Evolutionary conservation across 2,888 invertebrate genomes (phyloP).

Genomic region (Epirrhoe tristata): DNA sequence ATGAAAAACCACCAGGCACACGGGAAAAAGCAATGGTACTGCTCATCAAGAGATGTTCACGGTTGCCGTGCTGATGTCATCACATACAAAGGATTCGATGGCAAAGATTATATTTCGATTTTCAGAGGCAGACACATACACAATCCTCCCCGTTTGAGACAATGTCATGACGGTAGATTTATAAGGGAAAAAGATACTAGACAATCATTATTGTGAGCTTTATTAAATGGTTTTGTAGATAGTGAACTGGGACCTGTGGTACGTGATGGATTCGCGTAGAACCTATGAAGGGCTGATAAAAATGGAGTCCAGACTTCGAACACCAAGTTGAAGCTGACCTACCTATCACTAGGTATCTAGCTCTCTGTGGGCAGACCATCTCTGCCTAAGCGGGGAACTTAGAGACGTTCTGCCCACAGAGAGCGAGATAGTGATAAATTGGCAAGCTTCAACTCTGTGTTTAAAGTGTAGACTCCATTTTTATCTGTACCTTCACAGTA

Average conservation of each 20-base stretch:
- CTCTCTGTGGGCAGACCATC: not conserved
- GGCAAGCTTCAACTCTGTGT: no score
- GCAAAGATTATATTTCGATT: conserved; percentile 79
- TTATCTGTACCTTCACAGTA: not conserved
- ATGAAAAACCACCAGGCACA: conserved; percentile 82
- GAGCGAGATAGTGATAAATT: no score
- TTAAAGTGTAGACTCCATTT: no score
- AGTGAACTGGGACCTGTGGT: conserved; percentile 33
- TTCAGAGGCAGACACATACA: conserved; percentile 78
- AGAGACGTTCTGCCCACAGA: no score
- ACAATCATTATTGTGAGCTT: conserved; percentile 52
- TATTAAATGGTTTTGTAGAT: conserved; percentile 37
- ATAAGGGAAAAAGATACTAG: conserved; percentile 74
- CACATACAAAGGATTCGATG: conserved; percentile 75
- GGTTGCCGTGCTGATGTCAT: conserved; percentile 80
- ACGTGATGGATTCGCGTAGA: conserved; percentile 1
- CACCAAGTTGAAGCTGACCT: no score
- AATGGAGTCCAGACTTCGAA: no score
- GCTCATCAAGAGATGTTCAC: conserved; percentile 77
- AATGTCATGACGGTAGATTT: conserved; percentile 78
- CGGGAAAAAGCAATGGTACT: conserved; percentile 82
- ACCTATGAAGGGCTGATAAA: no score
- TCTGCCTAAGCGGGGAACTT: no score
- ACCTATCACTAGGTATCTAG: no score
- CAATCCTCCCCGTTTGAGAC: conserved; percentile 72